A percentile compares a stretch with the other conserved stretches of the same genome.
phyloP scores from a whole-genome alignment of 2,797 vertebrate genomes.

The Oophaga sylvatica region DNA sequence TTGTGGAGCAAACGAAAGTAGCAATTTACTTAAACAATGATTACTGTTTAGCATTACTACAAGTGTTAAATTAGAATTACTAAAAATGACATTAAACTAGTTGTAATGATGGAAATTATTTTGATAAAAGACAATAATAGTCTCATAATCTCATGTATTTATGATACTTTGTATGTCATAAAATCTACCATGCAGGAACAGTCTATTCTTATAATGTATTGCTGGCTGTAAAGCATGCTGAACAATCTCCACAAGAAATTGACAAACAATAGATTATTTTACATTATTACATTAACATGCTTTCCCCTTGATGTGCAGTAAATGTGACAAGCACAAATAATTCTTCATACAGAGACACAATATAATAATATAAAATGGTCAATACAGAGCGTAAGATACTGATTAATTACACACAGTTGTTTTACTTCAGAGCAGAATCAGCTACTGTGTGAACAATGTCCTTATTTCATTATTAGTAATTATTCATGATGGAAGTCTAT shows the following conservation, averaged over 20 bases:
- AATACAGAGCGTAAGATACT: not conserved
- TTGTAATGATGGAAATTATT: not conserved
- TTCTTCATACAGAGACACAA: not conserved
- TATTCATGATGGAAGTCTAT: not conserved
- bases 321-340: constrained; percentile 9
- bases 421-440: not conserved
- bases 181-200: constrained; percentile 5
- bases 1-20: not conserved
- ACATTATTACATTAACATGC: constrained; percentile 8
- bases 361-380: not conserved
- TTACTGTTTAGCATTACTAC: not conserved
- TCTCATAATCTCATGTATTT: not conserved
- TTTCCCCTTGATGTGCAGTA: constrained; percentile 1
- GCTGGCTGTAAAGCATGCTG: not conserved
- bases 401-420: not conserved
- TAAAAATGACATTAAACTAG: not conserved
- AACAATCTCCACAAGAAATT: not conserved
- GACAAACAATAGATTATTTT: constrained; percentile 16
- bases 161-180: not conserved
- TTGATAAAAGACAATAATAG: not conserved
- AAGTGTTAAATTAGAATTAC: not conserved
- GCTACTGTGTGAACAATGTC: not conserved
- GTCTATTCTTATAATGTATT: not conserved
- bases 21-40: not conserved
- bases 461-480: not conserved